These are phyloP conservation scores for Hippocampus comes DNA, from an alignment of 2,113 vertebrate genomes.

Conservation along the genomic window DNA sequence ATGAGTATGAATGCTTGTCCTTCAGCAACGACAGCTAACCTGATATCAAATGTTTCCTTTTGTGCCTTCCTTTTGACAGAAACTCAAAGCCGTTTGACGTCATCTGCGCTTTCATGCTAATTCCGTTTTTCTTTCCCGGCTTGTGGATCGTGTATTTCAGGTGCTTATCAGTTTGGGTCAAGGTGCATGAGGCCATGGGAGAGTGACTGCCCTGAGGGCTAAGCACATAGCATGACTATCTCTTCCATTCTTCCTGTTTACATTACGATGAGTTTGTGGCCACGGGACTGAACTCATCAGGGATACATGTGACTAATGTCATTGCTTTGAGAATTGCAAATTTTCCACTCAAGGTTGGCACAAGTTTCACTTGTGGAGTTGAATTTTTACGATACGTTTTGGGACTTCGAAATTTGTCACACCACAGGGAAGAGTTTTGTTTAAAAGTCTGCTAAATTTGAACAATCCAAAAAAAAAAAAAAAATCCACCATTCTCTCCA, in stretches of 20 bases:
- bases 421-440: no score
- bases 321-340: not conserved
- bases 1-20: not conserved
- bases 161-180: slow-evolving; percentile 48
- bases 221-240: slow-evolving; percentile 50
- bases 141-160: slow-evolving; percentile 35
- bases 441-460: no score
- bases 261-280: slow-evolving; percentile 19
- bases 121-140: not conserved
- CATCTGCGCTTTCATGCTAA: slow-evolving; percentile 7
- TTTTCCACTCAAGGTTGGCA: not conserved
- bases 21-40: not conserved
- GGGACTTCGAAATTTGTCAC: no score
- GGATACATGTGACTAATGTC: slow-evolving; percentile 1
- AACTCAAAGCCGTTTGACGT: slow-evolving; percentile 14
- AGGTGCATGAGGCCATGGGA: slow-evolving; percentile 51
- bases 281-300: slow-evolving; percentile 5
- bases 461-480: no score
- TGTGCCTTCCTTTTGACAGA: slow-evolving; percentile 1
- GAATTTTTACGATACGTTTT: no score
- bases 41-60: slow-evolving; percentile 4
- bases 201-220: slow-evolving; percentile 51
- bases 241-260: slow-evolving; percentile 60
- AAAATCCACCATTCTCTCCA: no score
- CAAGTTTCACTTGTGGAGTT: no score